Conservation (phyloP, 2,888 invertebrate genomes). For the Scaeva pyrastri region DNA sequence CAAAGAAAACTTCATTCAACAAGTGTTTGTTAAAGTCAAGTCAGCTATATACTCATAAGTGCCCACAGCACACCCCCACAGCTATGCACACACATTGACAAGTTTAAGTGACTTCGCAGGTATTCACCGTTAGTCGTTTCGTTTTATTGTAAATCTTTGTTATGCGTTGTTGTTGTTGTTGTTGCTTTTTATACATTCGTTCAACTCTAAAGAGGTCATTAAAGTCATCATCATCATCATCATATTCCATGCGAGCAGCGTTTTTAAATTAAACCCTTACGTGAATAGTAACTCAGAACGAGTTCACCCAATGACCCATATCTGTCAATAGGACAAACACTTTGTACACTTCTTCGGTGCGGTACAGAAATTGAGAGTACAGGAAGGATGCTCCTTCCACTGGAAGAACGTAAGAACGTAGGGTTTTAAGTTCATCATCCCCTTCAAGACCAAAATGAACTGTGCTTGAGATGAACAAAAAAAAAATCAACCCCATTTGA, state of each 20-base stretch:
- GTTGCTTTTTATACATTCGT: background rate
- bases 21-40: slow-evolving; percentile 53
- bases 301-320: slow-evolving; percentile 73
- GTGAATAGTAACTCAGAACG: slow-evolving; percentile 57
- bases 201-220: slow-evolving; percentile 25
- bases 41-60: slow-evolving; percentile 22
- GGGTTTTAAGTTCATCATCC: background rate
- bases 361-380: slow-evolving; percentile 62
- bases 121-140: slow-evolving; percentile 6
- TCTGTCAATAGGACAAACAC: slow-evolving; percentile 58
- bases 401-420: slow-evolving; percentile 58
- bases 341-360: slow-evolving; percentile 12
- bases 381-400: slow-evolving; percentile 33
- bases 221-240: slow-evolving; percentile 29
- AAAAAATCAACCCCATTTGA: slow-evolving; percentile 33
- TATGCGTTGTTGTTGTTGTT: background rate
- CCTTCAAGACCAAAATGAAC: slow-evolving; percentile 4
- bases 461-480: slow-evolving; percentile 5
- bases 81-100: slow-evolving; percentile 12
- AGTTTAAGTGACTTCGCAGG: slow-evolving; percentile 36
- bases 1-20: slow-evolving; percentile 43
- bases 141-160: slow-evolving; percentile 6
- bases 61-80: background rate
- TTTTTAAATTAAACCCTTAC: slow-evolving; percentile 58
- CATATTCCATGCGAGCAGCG: slow-evolving; percentile 15